Percentiles rank a stretch among this genome's conserved stretches.
phyloP scores from a whole-genome alignment of 2,113 vertebrate species.

The Ranitomeya imitator region DNA sequence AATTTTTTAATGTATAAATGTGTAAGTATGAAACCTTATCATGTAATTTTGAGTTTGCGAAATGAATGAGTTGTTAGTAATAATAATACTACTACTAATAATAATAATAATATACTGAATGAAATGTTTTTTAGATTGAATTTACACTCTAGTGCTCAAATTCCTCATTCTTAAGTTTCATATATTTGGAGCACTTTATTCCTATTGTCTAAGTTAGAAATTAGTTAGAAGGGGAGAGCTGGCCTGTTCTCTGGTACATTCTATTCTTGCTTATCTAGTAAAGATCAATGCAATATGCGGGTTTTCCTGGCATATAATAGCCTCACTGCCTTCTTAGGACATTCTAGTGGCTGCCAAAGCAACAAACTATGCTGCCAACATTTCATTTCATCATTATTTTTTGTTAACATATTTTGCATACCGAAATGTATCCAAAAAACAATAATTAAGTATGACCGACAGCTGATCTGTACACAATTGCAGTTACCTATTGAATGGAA shows the following conservation, averaged over 20 bases:
- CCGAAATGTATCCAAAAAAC: background rate
- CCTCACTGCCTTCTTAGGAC: background rate
- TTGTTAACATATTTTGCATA: background rate
- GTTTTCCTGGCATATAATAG: conserved; percentile 22
- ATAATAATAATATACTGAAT: too few relatives aligned
- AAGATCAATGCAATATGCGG: conserved; percentile 10
- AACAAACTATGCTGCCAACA: background rate
- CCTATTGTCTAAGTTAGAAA: conserved; percentile 18
- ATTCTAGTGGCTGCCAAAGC: background rate
- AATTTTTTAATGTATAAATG: background rate
- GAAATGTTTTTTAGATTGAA: background rate
- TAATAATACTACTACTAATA: too few relatives aligned
- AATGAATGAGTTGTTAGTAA: too few relatives aligned
- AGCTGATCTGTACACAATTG: background rate
- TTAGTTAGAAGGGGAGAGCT: background rate
- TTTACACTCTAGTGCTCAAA: background rate
- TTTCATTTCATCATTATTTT: conserved; percentile 11
- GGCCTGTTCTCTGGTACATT: conserved; percentile 24
- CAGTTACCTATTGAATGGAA: background rate
- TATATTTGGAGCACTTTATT: background rate
- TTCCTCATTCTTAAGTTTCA: background rate
- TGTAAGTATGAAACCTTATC: background rate
- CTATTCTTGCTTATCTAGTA: background rate
- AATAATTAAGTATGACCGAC: background rate
- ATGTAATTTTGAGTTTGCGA: background rate